Conservation (phyloP, 2,888 invertebrate genomes). For the Pharmacophagus antenor region DNA sequence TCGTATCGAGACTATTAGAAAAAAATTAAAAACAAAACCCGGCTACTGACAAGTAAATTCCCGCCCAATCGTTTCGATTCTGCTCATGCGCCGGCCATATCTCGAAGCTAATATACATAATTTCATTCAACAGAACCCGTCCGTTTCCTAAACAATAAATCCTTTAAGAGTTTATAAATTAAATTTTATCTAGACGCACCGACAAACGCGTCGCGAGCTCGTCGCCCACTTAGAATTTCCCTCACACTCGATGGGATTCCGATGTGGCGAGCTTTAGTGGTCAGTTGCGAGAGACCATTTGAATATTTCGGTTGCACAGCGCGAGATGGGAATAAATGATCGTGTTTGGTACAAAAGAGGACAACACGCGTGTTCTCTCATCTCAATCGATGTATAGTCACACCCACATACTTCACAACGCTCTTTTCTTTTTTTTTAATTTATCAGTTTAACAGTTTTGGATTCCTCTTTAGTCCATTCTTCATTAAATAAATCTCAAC, state of each 20-base stretch:
- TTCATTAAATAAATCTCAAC: too few species aligned
- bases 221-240: constrained; percentile 45
- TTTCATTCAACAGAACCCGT: constrained; percentile 24
- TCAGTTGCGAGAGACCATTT: constrained; percentile 41
- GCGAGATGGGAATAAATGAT: constrained; percentile 37
- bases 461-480: too few species aligned
- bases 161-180: constrained; percentile 29
- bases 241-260: constrained; percentile 53
- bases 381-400: neutral
- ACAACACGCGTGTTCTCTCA: constrained; percentile 18
- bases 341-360: constrained; percentile 28
- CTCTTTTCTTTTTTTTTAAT: too few species aligned
- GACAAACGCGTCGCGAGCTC: constrained; percentile 25
- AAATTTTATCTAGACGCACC: constrained; percentile 29
- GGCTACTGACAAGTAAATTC: neutral
- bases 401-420: too few species aligned
- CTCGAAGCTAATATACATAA: constrained; percentile 17
- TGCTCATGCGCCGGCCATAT: neutral
- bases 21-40: neutral
- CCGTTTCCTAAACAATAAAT: constrained; percentile 38
- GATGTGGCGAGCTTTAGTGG: constrained; percentile 51
- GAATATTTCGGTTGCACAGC: constrained; percentile 39
- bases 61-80: constrained; percentile 1
- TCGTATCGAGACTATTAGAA: too few species aligned
- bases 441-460: too few species aligned